Conservation (phyloP, 2,888 invertebrate genomes). For the Buathra laborator region DNA sequence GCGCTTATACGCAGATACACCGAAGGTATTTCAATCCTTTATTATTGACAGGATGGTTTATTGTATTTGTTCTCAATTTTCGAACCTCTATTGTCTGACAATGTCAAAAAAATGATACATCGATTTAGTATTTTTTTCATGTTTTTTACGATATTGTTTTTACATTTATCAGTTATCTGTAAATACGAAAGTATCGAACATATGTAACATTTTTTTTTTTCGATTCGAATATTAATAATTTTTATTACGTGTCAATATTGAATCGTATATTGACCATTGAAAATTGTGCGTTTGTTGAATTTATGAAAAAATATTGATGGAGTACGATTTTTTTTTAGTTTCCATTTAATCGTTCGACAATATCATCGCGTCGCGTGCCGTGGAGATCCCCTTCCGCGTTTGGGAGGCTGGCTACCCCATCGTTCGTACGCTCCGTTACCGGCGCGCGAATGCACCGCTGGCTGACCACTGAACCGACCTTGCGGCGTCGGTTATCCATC, state of each 20-base stretch:
- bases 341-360: constrained; percentile 77
- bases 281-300: not conserved
- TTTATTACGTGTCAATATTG: not conserved
- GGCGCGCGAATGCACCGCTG: constrained; percentile 44
- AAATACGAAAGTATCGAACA: too few relatives aligned
- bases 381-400: constrained; percentile 17
- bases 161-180: too few relatives aligned
- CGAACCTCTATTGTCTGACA: not conserved
- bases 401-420: constrained; percentile 19
- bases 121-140: too few relatives aligned
- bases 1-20: not conserved
- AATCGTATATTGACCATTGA: not conserved
- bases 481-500: constrained; percentile 63
- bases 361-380: constrained; percentile 79
- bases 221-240: too few relatives aligned
- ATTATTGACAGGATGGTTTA: not conserved
- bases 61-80: not conserved
- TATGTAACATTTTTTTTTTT: too few relatives aligned
- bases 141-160: too few relatives aligned
- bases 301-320: not conserved
- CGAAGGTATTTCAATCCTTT: not conserved
- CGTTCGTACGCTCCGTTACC: constrained; percentile 57
- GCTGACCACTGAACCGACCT: constrained; percentile 57
- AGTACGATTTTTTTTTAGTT: constrained; percentile 38
- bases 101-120: not conserved